These are phyloP conservation scores for Ormyrus thymus DNA, from an alignment of 2,888 invertebrate genomes.

Conservation along the genomic window DNA sequence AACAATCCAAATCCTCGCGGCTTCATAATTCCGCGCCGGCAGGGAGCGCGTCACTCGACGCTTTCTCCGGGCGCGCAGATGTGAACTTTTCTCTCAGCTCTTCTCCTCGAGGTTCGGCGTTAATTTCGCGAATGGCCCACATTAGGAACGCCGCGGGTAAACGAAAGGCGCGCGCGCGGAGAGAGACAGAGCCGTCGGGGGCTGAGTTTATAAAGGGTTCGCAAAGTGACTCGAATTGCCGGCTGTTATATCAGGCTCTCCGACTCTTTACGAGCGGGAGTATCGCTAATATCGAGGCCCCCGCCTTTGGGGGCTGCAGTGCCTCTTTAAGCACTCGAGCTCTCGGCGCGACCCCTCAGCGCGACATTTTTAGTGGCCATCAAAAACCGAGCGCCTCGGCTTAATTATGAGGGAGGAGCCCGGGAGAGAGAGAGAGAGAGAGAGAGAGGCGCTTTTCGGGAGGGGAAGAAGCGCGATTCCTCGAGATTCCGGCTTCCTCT, in stretches of 20 bases:
- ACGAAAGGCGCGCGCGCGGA: constrained; percentile 2
- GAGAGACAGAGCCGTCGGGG: neutral
- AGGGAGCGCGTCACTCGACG: neutral
- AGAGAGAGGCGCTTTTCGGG: constrained; percentile 1
- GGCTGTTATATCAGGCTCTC: constrained; percentile 60
- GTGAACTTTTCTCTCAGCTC: constrained; percentile 1
- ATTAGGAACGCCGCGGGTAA: constrained; percentile 9
- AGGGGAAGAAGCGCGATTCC: neutral
- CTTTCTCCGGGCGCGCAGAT: too few relatives aligned
- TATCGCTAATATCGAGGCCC: constrained; percentile 72
- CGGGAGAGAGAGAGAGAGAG: constrained; percentile 32
- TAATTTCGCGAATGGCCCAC: constrained; percentile 47
- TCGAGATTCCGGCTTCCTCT: neutral
- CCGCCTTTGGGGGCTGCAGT: neutral
- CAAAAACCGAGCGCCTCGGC: constrained; percentile 70
- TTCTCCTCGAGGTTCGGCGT: neutral
- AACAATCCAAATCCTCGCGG: too few relatives aligned
- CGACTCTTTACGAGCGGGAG: constrained; percentile 71
- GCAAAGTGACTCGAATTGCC: constrained; percentile 74
- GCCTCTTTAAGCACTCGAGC: constrained; percentile 36
- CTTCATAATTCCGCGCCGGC: too few relatives aligned
- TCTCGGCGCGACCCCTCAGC: constrained; percentile 61
- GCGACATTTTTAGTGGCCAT: constrained; percentile 75
- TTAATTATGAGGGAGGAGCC: constrained; percentile 72
- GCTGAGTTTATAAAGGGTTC: constrained; percentile 67